These are phyloP conservation scores for Microtus ochrogaster DNA, from an alignment of 2,113 vertebrate species.

Conservation along the genomic window DNA sequence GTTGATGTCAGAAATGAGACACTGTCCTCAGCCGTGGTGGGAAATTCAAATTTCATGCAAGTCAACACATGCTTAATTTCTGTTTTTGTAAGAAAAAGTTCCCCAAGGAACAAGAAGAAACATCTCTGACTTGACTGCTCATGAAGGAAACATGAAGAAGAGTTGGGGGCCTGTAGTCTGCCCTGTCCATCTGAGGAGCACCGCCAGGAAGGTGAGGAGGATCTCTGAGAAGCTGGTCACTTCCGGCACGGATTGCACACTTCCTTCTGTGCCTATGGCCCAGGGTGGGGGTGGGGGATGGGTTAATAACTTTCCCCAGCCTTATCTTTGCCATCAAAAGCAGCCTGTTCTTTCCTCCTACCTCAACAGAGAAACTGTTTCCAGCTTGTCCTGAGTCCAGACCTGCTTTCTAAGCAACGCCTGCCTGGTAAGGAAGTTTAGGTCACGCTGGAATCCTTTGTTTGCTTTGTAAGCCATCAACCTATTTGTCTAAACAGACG, in stretches of 20 bases:
- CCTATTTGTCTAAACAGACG: slow-evolving; percentile 7
- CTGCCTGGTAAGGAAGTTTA: background rate
- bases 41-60: slow-evolving; percentile 31
- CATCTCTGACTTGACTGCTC: background rate
- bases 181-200: background rate
- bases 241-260: background rate
- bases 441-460: background rate
- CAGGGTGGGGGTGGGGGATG: background rate
- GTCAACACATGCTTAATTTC: background rate
- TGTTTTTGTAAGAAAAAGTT: background rate
- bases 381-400: background rate
- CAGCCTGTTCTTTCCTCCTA: background rate
- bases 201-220: background rate
- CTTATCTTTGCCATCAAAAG: slow-evolving; percentile 19
- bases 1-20: background rate
- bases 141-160: background rate
- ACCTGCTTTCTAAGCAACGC: slow-evolving; percentile 36
- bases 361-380: slow-evolving; percentile 10
- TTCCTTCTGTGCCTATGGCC: background rate
- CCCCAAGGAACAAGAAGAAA: background rate
- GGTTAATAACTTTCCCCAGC: background rate
- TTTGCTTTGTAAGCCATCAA: slow-evolving; percentile 45
- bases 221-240: background rate
- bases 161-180: background rate
- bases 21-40: background rate